Evolutionary conservation across 2,113 vertebrate genomes (phyloP).

Genomic region (Hydrolagus affinis): DNA sequence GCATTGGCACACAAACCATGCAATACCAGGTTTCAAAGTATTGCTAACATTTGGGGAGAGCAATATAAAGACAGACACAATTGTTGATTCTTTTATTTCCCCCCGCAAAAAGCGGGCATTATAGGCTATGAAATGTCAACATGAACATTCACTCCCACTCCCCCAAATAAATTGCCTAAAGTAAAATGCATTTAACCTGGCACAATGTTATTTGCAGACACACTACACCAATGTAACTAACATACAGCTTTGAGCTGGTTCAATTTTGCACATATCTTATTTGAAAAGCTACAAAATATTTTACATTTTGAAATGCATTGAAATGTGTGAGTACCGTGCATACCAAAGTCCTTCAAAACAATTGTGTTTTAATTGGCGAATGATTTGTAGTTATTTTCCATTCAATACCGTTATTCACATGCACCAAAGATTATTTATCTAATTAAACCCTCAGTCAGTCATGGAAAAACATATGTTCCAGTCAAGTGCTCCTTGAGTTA

Average conservation of each 20-base stretch:
- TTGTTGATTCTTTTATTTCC: too few relatives aligned
- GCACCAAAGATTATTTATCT: neutral
- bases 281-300: neutral
- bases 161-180: neutral
- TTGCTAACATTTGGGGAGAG: too few relatives aligned
- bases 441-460: neutral
- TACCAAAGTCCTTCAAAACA: slow-evolving; percentile 6
- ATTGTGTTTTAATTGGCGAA: slow-evolving; percentile 19
- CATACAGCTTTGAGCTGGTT: neutral
- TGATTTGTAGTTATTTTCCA: slow-evolving; percentile 19
- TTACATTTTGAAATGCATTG: neutral
- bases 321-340: slow-evolving; percentile 13
- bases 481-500: slow-evolving; percentile 21
- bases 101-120: too few relatives aligned
- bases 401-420: neutral
- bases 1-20: too few relatives aligned
- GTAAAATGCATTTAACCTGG: neutral
- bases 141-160: neutral
- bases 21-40: too few relatives aligned
- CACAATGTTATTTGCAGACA: neutral
- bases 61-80: too few relatives aligned
- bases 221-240: neutral
- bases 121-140: neutral
- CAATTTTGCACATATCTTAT: neutral
- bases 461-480: neutral